A percentile compares a stretch with the other conserved stretches of the same genome.
phyloP scores from a whole-genome alignment of 2,888 invertebrate species.

The Melanchra persicariae region DNA sequence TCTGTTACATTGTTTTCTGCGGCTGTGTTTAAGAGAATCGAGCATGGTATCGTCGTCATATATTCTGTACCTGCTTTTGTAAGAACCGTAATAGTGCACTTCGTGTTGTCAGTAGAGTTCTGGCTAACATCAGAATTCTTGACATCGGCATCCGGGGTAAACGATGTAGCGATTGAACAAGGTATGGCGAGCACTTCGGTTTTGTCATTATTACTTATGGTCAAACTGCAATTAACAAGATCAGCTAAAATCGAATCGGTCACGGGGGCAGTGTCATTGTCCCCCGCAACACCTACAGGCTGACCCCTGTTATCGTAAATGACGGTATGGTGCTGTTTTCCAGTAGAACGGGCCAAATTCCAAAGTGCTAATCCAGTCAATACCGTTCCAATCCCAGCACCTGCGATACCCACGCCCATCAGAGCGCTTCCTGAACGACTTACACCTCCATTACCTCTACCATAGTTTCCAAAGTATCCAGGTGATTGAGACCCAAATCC shows the following conservation, averaged over 20 bases:
- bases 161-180: conserved; percentile 88
- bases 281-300: conserved; percentile 85
- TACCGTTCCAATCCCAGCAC: conserved; percentile 87
- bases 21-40: conserved; percentile 84
- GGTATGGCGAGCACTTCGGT: conserved; percentile 88
- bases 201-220: conserved; percentile 81
- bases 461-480: conserved; percentile 85
- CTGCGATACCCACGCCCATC: conserved; percentile 86
- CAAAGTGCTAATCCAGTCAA: conserved; percentile 88
- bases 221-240: conserved; percentile 86
- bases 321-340: conserved; percentile 84
- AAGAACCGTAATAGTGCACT: conserved; percentile 86
- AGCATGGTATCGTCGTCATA: conserved; percentile 88
- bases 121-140: conserved; percentile 77
- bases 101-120: conserved; percentile 80
- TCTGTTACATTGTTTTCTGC: conserved; percentile 89
- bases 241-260: conserved; percentile 84
- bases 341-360: conserved; percentile 88
- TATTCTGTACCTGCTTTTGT: conserved; percentile 84
- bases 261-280: conserved; percentile 76
- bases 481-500: conserved; percentile 81
- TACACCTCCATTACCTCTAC: conserved; percentile 79
- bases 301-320: conserved; percentile 88
- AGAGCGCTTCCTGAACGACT: conserved; percentile 81
- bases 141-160: conserved; percentile 85